Evolutionary conservation across 2,797 vertebrate species (phyloP).

Genomic region (Limnodromus scolopaceus): DNA sequence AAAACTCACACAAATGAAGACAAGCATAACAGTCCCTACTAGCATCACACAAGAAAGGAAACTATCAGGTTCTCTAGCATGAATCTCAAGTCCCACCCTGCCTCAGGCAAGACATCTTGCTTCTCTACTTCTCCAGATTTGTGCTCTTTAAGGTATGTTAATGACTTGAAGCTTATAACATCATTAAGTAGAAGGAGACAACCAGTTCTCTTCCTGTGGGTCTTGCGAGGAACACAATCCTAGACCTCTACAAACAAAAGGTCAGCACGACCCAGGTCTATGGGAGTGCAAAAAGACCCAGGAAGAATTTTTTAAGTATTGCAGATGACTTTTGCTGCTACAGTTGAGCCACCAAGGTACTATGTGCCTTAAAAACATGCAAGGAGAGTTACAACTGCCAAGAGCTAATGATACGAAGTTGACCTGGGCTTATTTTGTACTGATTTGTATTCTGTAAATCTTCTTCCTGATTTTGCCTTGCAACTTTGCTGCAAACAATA

Average conservation of each 20-base stretch:
- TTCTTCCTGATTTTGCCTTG: neutral
- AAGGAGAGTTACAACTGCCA: neutral
- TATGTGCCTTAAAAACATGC: neutral
- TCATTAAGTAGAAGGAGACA: neutral
- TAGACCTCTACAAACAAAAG: neutral
- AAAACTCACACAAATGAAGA: neutral
- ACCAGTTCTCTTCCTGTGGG: neutral
- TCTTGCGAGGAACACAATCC: neutral
- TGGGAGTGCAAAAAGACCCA: neutral
- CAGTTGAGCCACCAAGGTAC: neutral
- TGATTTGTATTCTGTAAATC: no score
- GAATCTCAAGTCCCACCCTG: neutral
- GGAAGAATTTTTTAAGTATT: neutral
- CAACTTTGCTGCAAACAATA: neutral
- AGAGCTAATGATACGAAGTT: neutral
- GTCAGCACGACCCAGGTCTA: neutral
- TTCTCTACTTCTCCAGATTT: neutral
- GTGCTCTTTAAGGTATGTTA: neutral
- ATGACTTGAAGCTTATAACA: neutral
- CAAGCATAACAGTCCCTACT: neutral
- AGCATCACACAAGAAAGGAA: neutral
- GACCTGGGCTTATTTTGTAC: neutral
- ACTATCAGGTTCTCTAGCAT: neutral
- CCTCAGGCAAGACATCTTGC: neutral
- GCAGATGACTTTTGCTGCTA: neutral